Evolutionary conservation across 2,888 invertebrate species (phyloP).

Genomic region (Eupithecia dodoneata): DNA sequence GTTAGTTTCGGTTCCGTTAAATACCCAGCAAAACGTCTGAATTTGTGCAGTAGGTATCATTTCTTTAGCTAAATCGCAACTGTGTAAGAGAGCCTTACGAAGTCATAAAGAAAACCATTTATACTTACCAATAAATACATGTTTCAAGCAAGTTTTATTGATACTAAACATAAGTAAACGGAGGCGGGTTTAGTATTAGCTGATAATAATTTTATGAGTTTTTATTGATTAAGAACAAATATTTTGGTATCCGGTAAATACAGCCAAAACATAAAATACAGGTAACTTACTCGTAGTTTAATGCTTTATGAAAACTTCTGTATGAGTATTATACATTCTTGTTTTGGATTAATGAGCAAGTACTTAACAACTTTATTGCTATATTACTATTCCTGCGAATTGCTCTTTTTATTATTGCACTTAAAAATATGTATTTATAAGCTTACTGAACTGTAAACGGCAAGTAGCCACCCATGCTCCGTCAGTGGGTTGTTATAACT

Average conservation of each 20-base stretch:
- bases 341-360: not conserved
- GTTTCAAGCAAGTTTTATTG: slow-evolving; percentile 31
- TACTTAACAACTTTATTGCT: slow-evolving; percentile 2
- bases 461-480: slow-evolving; percentile 1
- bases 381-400: not conserved
- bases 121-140: slow-evolving; percentile 30
- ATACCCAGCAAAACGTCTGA: not conserved
- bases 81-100: slow-evolving; percentile 15
- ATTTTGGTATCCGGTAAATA: not conserved
- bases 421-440: not conserved
- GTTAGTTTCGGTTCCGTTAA: too few relatives aligned
- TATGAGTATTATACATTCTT: not conserved
- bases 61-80: not conserved
- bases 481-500: not conserved
- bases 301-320: not conserved
- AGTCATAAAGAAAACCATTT: slow-evolving; percentile 40
- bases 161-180: slow-evolving; percentile 37
- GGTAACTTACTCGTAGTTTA: not conserved
- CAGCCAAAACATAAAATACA: not conserved
- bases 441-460: not conserved
- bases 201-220: slow-evolving; percentile 39
- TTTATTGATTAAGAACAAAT: slow-evolving; percentile 12
- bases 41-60: not conserved
- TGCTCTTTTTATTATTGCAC: not conserved
- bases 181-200: slow-evolving; percentile 20